Conservation (phyloP, 2,113 vertebrate genomes). For the Orientallactaga bullata region DNA sequence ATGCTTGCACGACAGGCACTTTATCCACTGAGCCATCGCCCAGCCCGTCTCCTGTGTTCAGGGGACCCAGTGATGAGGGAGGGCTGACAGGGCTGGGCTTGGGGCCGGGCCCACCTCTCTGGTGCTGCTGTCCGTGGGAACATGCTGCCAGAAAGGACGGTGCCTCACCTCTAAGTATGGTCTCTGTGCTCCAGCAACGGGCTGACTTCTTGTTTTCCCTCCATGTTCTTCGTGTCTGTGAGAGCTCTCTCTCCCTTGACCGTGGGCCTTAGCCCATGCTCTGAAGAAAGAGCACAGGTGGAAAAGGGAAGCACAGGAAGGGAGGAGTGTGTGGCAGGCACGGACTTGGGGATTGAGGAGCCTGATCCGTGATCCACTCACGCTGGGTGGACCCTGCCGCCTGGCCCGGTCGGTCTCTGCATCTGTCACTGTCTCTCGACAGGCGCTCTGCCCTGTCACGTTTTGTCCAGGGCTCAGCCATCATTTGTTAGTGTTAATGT, state of each 20-base stretch:
- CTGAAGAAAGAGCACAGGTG: neutral
- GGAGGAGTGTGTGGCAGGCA: neutral
- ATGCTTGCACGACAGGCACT: too few species aligned
- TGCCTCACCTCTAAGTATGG: neutral
- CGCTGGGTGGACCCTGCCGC: neutral
- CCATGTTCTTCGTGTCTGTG: too few species aligned
- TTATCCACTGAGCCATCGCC: too few species aligned
- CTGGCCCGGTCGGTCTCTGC: neutral
- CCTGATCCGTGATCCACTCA: neutral
- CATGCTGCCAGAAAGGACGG: neutral
- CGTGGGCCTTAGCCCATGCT: neutral
- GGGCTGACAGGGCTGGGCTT: neutral
- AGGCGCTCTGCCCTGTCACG: neutral
- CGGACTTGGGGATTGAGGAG: neutral
- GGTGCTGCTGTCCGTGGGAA: neutral
- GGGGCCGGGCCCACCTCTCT: neutral
- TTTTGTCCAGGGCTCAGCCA: neutral
- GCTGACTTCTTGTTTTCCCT: neutral
- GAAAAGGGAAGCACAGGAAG: neutral
- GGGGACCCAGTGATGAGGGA: neutral
- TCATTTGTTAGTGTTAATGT: neutral
- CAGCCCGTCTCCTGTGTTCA: neutral
- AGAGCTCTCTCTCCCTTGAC: neutral
- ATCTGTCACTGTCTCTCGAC: neutral
- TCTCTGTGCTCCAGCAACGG: too few species aligned